Evolutionary conservation across 2,888 invertebrate genomes (phyloP), one percentile per base, ranked within the genome.

Genomic region (Clunio marinus): DNA sequence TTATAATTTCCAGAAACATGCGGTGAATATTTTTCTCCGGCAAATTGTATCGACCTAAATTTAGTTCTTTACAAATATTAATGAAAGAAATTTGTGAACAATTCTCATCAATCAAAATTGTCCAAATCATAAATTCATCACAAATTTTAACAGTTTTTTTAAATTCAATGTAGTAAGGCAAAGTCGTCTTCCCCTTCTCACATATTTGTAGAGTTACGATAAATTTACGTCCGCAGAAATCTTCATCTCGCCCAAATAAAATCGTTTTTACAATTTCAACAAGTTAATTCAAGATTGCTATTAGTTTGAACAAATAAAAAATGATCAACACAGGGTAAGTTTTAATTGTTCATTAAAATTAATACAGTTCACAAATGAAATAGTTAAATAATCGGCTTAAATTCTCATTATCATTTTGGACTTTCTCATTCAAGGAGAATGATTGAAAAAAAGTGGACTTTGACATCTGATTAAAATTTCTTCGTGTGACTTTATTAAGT

Each of bases 241-340:
- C 10, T 10, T 51, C 1, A 70, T 15, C 41, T 71, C 63, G 13
- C 69, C 69, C 8, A 13, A 4, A 3, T 58, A 5, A 17, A 8
- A 22, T 60, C 69, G 65, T 7, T 58, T 10, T 57, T n/a, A n/a
- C n/a, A 57, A 27, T 57, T 57, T 57, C 25, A 57, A 27, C 25
- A 8, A 13, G 57, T 13, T n/a, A 20, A 13, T 13, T 57, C 25
- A 57, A 27, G 25, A 25, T 27, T 15, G 15, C 13, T 15, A 25
- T 13, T 2, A 8, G n/a, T n/a, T 27, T 7, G n/a, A 57, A 10
- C 8, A 57, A 15, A 51, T 17, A 3, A 7, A 57, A 57, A 27
- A 57, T 57, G 57, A 57, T 57, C 57, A 57, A 57, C 27, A 57
- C 57, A 27, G 57, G 57, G 57, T 57, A 27, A 57, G 57, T 57